Evolutionary conservation across 2,797 vertebrate genomes (phyloP), one percentile per base, ranked within the genome.

Genomic region (Rhadinocentrus ornatus): DNA sequence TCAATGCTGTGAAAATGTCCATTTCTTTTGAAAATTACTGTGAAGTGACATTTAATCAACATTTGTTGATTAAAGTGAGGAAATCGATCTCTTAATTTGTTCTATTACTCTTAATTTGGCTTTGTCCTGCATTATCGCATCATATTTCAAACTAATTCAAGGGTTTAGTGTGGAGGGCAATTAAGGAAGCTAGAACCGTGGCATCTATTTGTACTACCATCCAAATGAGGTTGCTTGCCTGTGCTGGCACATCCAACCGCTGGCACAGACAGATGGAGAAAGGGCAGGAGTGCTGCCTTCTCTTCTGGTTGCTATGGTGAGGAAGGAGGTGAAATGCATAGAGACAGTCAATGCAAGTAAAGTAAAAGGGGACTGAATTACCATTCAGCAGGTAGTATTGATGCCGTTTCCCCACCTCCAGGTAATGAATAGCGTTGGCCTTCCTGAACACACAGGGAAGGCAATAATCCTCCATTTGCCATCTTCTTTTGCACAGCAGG

Each of bases 281-380:
- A 80, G 72, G 75, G 60, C 75, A 79, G 61, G 52, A 78, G 77
- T 52, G 69, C 63, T 0, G 13, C 46, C 13, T 46, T 69, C 71
- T 81, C 70, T 57, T 85, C 62, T 57, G 79, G 92, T 91, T 90
- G 88, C 85, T 71, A 89, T 88, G 88, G 91, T 73, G 87, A 90
- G 24, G 60, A 34, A 77, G 66, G 63, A 81, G 56, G 64, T 69
- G 66, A 78, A 81, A 62, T 27, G 73, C 24, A 56, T 41, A 59
- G 29, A 75, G 69, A 68, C 56, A 56, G 75, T 26, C 53, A 68
- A 75, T 83, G 78, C 84, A 69, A 65, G 84, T 59, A 39, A 72
- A 76, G 78, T 18, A 62, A 80, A 70, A 73, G 62, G 55, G 60
- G 69, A 77, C 22, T 27, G 81, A 86, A 88, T 91, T 87, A 77